Percentiles rank a stretch among this genome's conserved stretches.
phyloP scores from a whole-genome alignment of 2,113 vertebrate species.

The Tichodroma muraria region DNA sequence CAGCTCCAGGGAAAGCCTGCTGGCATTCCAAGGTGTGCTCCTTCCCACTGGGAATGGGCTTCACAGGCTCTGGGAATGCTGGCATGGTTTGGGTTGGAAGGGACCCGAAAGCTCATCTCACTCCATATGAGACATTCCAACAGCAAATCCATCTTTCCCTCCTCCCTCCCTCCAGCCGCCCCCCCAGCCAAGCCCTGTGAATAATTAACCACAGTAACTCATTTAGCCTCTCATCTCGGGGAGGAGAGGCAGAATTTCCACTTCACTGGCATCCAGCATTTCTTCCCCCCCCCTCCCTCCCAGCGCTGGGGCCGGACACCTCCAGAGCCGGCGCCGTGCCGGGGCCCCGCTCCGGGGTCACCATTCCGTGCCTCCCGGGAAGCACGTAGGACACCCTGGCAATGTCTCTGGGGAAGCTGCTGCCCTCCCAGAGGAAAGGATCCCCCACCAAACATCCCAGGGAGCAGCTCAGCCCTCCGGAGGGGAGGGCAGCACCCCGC shows the following conservation, averaged over 20 bases:
- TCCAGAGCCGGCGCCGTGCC: not conserved
- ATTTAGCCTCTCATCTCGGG: not conserved
- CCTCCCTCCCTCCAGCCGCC: not conserved
- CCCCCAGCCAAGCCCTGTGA: not conserved
- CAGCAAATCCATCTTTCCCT: not conserved
- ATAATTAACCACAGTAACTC: not conserved
- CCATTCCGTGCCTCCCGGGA: too few relatives aligned
- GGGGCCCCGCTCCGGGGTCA: not conserved
- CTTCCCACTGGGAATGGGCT: not conserved
- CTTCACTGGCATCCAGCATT: not conserved
- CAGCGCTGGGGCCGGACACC: not conserved
- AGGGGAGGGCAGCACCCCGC: not conserved
- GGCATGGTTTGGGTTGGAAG: not conserved
- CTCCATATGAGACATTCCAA: not conserved
- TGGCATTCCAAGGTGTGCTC: not conserved
- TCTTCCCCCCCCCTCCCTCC: not conserved
- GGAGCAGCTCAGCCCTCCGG: not conserved
- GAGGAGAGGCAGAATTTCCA: not conserved
- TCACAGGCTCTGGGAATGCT: not conserved
- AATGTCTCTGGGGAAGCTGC: not conserved
- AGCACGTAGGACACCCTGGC: fast-evolving
- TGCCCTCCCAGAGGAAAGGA: not conserved
- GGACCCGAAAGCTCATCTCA: not conserved
- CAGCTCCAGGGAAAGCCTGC: not conserved
- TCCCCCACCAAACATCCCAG: not conserved